A percentile compares a stretch with the other conserved stretches of the same genome.
Conservation (phyloP, 2,113 vertebrate species). For the Phalacrocorax carbo region DNA sequence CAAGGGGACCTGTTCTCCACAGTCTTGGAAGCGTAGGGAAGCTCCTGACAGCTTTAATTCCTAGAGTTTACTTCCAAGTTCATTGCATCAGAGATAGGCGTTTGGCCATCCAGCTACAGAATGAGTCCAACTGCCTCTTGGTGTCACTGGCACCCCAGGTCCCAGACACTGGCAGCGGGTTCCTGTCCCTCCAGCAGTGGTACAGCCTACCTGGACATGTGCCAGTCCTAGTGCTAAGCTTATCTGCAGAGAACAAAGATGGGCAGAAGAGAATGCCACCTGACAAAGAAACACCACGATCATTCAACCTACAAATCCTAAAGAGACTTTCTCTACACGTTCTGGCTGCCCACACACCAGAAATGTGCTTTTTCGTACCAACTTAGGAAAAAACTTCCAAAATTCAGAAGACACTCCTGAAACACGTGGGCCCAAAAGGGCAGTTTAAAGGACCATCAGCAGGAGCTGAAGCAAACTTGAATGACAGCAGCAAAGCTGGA, state of each 20-base stretch:
- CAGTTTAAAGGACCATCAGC: not conserved
- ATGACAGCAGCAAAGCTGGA: fast-evolving
- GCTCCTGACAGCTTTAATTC: not conserved
- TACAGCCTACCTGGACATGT: fast-evolving
- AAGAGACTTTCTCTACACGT: not conserved
- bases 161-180: not conserved
- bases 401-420: not conserved
- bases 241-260: fast-evolving
- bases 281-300: fast-evolving
- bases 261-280: not conserved
- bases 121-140: not conserved
- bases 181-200: not conserved
- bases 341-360: not conserved
- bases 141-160: constrained; percentile 2
- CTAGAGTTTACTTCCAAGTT: not conserved
- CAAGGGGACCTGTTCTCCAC: not conserved
- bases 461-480: not conserved
- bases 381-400: fast-evolving
- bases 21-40: fast-evolving
- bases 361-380: fast-evolving
- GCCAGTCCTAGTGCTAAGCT: not conserved
- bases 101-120: not conserved
- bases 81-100: not conserved
- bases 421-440: fast-evolving
- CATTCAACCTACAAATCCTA: not conserved